Base-by-base conservation (phyloP, 2,113 vertebrate genomes). In the Ivindomyrus marchei region DNA sequence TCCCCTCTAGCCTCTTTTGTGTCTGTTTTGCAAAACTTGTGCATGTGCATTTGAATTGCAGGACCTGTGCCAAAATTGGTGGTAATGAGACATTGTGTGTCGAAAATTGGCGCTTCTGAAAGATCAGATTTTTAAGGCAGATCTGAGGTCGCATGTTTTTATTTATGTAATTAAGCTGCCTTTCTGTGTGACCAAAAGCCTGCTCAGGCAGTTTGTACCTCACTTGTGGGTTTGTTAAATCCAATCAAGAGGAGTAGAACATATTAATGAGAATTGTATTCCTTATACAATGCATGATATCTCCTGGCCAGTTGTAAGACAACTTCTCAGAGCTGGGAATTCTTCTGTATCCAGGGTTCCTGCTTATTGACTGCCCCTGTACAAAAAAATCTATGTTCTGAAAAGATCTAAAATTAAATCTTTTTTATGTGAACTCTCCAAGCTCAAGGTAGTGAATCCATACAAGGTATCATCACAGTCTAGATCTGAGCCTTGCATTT, bases 201-300 rank as follows among this genome's bases (percentile, higher is more conserved):
- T 95, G 95, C 90, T 53, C 91, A 92, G 94, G 92, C 93, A 95
- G 95, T 96, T 96, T 95, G 92, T 93, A 92, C 94, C 95, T 95
- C 95, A 95, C 94, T 91, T 92, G 90, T 88, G 91, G 91, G 94
- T 93, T 95, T 93, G 91, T 91, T 93, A 92, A 94, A 95, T 95
- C 94, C 95, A 94, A 95, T 95, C 92, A 93, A 91, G 92, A 66
- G 9, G 85, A 92, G 89, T 94, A 94, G 93, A 93, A 93, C 92
- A 93, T 91, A 89, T 91, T 92, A 92, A 90, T 93, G 92, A 92
- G 87, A 94, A 92, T 92, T 93, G 95, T 95, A 93, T 93, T 89
- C 92, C 92, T 92, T 91, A 90, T 91, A 90, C 83, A 92, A 90
- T 91, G 91, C 90, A 90, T 94, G 93, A 92, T 93, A 24, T n/a